Evolutionary conservation across 2,888 invertebrate species (phyloP).

Genomic region (Panopea generosa): DNA sequence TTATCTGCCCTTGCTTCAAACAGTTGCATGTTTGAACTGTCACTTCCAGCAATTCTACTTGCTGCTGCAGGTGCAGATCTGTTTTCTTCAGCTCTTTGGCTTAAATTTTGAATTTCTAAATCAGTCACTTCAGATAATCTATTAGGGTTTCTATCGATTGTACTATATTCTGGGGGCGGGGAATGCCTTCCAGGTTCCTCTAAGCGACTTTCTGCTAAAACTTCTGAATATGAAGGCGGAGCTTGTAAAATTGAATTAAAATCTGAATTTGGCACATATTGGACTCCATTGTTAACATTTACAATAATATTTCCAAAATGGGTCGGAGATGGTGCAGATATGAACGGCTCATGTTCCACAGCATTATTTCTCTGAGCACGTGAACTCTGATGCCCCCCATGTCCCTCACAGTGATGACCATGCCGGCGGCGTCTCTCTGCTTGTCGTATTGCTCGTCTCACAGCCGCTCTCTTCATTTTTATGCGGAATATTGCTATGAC

Average conservation of each 20-base stretch:
- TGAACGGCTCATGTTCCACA: conserved; percentile 70
- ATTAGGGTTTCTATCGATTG: conserved; percentile 72
- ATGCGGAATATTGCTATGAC: conserved; percentile 78
- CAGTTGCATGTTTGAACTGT: not conserved
- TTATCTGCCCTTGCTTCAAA: not conserved
- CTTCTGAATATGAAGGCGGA: conserved; percentile 79
- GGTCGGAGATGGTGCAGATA: conserved; percentile 65
- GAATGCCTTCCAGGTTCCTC: conserved; percentile 49
- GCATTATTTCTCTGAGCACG: conserved; percentile 33
- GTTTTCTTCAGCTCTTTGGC: conserved; percentile 2
- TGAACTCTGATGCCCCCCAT: conserved; percentile 12
- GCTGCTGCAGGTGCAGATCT: conserved; percentile 2
- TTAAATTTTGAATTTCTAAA: not conserved
- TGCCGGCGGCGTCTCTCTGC: conserved; percentile 47
- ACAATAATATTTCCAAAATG: conserved; percentile 80
- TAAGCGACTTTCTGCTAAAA: conserved; percentile 56
- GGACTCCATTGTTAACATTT: conserved; percentile 81
- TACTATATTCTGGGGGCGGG: conserved; percentile 80
- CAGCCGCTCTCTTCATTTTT: conserved; percentile 76
- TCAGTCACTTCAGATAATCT: conserved; percentile 8
- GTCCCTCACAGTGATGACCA: conserved; percentile 25
- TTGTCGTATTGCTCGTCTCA: conserved; percentile 64
- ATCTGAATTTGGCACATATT: conserved; percentile 74
- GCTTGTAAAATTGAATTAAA: conserved; percentile 66
- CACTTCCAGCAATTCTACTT: not conserved